Percentiles rank a stretch among this genome's conserved stretches.
phyloP scores from a whole-genome alignment of 1,140 invertebrate genomes.

The Tetranychus urticae region DNA sequence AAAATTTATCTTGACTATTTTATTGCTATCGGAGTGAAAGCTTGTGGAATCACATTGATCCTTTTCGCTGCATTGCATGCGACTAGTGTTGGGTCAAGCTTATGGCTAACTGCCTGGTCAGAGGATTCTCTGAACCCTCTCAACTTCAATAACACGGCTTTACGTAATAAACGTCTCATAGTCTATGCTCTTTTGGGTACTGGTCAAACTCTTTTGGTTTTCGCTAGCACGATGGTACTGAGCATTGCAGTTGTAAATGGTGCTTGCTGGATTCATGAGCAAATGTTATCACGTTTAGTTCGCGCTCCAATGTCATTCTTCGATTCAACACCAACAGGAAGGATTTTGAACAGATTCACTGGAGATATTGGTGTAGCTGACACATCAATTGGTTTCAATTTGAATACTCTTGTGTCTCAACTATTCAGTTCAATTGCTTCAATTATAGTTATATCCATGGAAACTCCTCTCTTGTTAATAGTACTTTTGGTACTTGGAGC shows the following conservation, averaged over 20 bases:
- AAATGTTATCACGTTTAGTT: too few species aligned
- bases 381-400: conserved; percentile 37
- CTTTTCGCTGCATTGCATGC: neutral
- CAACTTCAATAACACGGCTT: too few species aligned
- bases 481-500: conserved; percentile 50
- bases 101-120: too few species aligned
- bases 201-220: too few species aligned
- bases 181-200: too few species aligned
- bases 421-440: conserved; percentile 45
- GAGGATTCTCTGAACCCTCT: too few species aligned
- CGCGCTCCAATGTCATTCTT: conserved; percentile 42
- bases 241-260: too few species aligned
- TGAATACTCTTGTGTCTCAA: conserved; percentile 83
- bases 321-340: conserved; percentile 59
- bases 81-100: too few species aligned
- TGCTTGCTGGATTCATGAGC: too few species aligned
- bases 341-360: conserved; percentile 84
- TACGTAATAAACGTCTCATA: too few species aligned
- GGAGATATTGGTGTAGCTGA: conserved; percentile 44
- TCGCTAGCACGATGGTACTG: too few species aligned
- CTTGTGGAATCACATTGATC: too few species aligned
- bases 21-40: neutral
- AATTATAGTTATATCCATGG: conserved; percentile 59
- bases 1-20: neutral
- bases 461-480: conserved; percentile 65